Base-by-base conservation (phyloP, 2,797 vertebrate species). In the Anguilla pacifica region DNA sequence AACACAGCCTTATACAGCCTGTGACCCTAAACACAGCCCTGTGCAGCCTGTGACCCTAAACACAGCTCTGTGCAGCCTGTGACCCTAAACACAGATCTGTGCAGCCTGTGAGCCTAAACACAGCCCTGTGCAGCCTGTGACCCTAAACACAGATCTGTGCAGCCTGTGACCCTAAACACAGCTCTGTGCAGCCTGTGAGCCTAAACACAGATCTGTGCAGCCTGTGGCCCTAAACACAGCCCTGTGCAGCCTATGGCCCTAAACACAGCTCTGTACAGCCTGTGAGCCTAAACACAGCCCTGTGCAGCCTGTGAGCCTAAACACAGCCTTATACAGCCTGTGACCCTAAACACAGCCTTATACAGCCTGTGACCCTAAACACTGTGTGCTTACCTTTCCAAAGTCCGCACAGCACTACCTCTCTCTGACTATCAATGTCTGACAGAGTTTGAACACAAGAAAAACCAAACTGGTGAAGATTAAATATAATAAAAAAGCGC, bases 341-440 rank as follows among this genome's bases (percentile, higher is more conserved):
- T 35, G n/a, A 28, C n/a, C 0, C 70, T 6, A 19, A 67, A 11
- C 57, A 15, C 15, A 61, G 13, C 15, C 57, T 11, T 59, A 1
- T 19, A 2, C 6, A 9, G 31, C 70, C 31, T 35, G n/a, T 35
- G n/a, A 28, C n/a, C 0, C 70, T 6, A 19, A 67, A 11, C 57
- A 15, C 15, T 13, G 13, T 22, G 9, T 70, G 79, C 61, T 86
- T 22, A 84, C 72, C 72, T 0, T 87, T 84, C 89, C 88, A 92
- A 92, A 93, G 89, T 88, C 67, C 87, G 35, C 89, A 90, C 84
- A 88, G 83, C 67, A 43, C 88, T 84, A 88, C 39, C 74, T 91
- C 90, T 89, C 87, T 46, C 61, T 72, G 74, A 83, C 55, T 0
- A 6, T 17, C 15, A 77, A 31, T 31, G 4, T 43, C 72, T 39